phyloP scores from a whole-genome alignment of 2,797 vertebrate species.

The Enteromius mattozi region DNA sequence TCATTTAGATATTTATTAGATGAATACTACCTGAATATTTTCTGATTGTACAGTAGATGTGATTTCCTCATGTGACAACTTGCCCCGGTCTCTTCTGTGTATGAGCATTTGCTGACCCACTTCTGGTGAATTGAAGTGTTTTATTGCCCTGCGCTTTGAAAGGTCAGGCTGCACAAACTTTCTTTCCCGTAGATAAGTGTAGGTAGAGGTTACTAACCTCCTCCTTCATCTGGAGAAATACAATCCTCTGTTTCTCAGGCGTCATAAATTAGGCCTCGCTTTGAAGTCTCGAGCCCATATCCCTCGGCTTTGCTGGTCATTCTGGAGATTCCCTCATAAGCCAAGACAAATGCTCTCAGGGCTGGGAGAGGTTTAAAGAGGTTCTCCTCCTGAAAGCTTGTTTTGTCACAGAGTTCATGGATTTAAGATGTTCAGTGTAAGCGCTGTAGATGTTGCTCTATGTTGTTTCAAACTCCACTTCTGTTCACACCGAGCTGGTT shows the following conservation, averaged over 20 bases:
- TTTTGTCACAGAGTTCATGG: constrained; percentile 36
- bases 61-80: not conserved
- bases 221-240: constrained; percentile 19
- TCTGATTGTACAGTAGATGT: no score
- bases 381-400: constrained; percentile 30
- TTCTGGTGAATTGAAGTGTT: not conserved
- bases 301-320: constrained; percentile 11
- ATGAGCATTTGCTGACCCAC: not conserved
- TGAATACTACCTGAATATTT: not conserved
- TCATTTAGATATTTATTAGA: no score
- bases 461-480: not conserved
- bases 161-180: constrained; percentile 30
- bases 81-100: not conserved
- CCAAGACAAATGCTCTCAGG: constrained; percentile 38
- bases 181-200: constrained; percentile 13
- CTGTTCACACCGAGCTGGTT: not conserved
- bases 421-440: not conserved
- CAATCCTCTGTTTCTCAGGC: constrained; percentile 22
- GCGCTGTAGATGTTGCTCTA: not conserved
- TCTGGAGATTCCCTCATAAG: constrained; percentile 24
- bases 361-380: constrained; percentile 12
- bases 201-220: constrained; percentile 14
- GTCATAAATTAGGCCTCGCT: constrained; percentile 53
- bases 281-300: constrained; percentile 59
- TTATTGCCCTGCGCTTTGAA: constrained; percentile 21